These are phyloP conservation scores for Cataglyphis altisquamis DNA, from an alignment of 2,888 invertebrate genomes.

Conservation along the genomic window DNA sequence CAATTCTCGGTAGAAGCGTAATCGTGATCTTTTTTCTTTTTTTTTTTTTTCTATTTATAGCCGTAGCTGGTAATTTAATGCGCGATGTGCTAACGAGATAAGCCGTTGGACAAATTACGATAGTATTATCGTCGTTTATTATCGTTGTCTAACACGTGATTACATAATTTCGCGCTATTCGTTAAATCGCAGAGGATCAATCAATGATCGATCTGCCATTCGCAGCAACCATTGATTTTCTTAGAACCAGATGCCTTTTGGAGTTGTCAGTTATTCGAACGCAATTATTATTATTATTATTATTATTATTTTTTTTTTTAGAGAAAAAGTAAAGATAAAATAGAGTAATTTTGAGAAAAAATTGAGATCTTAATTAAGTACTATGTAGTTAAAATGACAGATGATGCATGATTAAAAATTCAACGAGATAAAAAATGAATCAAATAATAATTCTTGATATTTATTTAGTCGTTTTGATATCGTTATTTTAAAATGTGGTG, in stretches of 20 bases:
- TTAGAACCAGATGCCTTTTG: not conserved
- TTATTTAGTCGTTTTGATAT: not conserved
- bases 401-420: not conserved
- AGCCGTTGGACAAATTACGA: constrained; percentile 10
- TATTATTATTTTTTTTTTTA: not conserved
- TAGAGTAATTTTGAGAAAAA: not conserved
- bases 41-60: not conserved
- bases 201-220: constrained; percentile 24
- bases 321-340: not conserved
- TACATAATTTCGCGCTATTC: constrained; percentile 2
- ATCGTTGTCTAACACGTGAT: not conserved
- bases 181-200: constrained; percentile 12
- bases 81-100: constrained; percentile 7
- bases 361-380: not conserved
- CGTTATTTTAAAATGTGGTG: not conserved
- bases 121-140: not conserved
- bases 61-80: too few species aligned
- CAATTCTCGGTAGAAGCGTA: not conserved
- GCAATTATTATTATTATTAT: not conserved
- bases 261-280: not conserved
- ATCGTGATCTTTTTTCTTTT: not conserved
- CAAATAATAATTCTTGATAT: not conserved
- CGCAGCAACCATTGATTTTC: not conserved
- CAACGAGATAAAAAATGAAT: not conserved
- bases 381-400: not conserved